Evolutionary conservation across 2,797 vertebrate genomes (phyloP), one percentile per base, ranked within the genome.

Genomic region (Sebastes itinus): DNA sequence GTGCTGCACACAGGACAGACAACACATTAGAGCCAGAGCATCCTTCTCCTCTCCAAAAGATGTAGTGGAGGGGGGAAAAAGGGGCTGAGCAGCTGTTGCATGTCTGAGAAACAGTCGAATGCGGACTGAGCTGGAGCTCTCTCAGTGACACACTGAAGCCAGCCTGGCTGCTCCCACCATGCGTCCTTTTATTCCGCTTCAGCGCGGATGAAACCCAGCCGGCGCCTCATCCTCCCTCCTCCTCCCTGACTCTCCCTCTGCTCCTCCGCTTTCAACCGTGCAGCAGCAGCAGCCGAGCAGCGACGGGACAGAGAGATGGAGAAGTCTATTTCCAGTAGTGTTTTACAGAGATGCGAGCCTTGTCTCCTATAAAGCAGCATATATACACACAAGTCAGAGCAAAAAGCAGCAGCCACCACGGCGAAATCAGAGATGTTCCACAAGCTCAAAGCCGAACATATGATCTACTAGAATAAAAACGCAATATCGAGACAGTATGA

Each of bases 121-220:
- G 72, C 70, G 83, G 62, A 72, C 79, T 72, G 85, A 84, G 78
- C 74, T 54, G 68, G 38, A 69, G 52, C 72, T 80, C 75, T 78
- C 78, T 86, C 83, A 74, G 81, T 76, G 80, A 78, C 91, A 92
- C 81, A 30, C 77, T 75, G 83, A 84, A 80, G 80, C 85, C 78
- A 82, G 87, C 72, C 88, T 83, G 75, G 77, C 87, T 88, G 86
- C 88, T 90, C 88, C 90, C 91, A 90, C 90, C 93, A 91, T 87
- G 88, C 88, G 84, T 92, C 89, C 90, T 84, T 84, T 94, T 90
- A 93, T 94, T 94, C 93, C 93, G 92, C 94, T 86, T 85, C 89
- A 92, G 85, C 89, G 89, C 91, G 83, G 90, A 93, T 90, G 92
- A 94, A 91, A 92, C 88, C 81, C 91, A 93, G 93, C 92, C 92